phyloP scores from a whole-genome alignment of 2,113 vertebrate species.

The Grammatotria lemairii region DNA sequence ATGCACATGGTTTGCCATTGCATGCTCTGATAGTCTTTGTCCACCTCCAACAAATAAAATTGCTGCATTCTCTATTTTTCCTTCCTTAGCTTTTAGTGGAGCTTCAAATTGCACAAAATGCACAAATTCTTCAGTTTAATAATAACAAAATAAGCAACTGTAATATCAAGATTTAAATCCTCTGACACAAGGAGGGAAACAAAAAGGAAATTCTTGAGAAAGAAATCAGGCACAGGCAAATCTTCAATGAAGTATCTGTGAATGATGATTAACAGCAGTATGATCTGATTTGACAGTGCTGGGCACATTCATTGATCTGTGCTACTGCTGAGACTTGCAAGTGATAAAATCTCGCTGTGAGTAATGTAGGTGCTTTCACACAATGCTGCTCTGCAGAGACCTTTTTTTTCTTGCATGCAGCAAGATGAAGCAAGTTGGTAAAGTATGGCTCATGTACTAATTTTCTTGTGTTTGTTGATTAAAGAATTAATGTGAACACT shows the following conservation, averaged over 20 bases:
- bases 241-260: not conserved
- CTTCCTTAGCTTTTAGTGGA: not conserved
- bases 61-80: not conserved
- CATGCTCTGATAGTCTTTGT: not conserved
- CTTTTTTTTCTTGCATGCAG: not conserved
- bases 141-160: not conserved
- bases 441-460: not conserved
- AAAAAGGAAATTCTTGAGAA: not conserved
- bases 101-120: not conserved
- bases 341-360: conserved; percentile 19
- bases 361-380: not conserved
- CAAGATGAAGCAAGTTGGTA: not conserved
- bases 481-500: not conserved
- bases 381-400: not conserved
- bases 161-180: not conserved
- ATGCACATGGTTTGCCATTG: not conserved
- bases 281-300: not conserved
- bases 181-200: not conserved
- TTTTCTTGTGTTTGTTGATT: not conserved
- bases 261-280: not conserved
- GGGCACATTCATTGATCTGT: not conserved
- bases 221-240: not conserved
- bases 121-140: not conserved
- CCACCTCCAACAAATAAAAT: not conserved
- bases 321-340: conserved; percentile 18